Evolutionary conservation across 2,888 invertebrate species (phyloP).

Genomic region (Rhopalosiphum nymphaeae): DNA sequence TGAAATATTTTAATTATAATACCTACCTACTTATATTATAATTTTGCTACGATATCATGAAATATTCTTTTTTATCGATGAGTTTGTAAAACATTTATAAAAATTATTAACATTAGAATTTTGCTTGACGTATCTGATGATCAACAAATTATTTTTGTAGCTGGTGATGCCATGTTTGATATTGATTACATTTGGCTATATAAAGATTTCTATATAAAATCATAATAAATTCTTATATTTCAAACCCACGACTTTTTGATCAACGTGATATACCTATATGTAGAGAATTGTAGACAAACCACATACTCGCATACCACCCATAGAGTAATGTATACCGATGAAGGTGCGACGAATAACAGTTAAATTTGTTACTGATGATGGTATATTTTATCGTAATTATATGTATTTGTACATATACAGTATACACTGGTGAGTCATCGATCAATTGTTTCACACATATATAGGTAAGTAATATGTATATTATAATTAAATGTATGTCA

Average conservation of each 20-base stretch:
- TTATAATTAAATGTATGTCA: background rate
- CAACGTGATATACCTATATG: background rate
- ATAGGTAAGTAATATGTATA: background rate
- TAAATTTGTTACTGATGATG: background rate
- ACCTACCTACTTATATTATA: background rate
- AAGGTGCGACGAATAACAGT: conserved; percentile 4
- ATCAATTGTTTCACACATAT: background rate
- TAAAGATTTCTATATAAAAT: background rate
- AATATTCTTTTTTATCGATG: background rate
- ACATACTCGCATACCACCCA: background rate
- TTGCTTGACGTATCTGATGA: background rate
- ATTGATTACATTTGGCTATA: background rate
- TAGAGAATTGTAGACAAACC: background rate
- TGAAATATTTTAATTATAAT: background rate
- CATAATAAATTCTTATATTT: background rate
- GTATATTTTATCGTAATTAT: background rate
- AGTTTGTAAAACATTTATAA: background rate
- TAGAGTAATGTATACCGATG: background rate
- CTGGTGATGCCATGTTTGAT: too few relatives aligned
- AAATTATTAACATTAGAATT: background rate
- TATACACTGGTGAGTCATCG: background rate
- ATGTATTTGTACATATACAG: background rate
- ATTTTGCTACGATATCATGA: background rate
- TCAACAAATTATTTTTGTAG: too few relatives aligned
- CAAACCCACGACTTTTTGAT: background rate